These are phyloP conservation scores for Pocillopora damicornis DNA, from an alignment of 64 coral and sea anemone genomes.

Conservation along the genomic window DNA sequence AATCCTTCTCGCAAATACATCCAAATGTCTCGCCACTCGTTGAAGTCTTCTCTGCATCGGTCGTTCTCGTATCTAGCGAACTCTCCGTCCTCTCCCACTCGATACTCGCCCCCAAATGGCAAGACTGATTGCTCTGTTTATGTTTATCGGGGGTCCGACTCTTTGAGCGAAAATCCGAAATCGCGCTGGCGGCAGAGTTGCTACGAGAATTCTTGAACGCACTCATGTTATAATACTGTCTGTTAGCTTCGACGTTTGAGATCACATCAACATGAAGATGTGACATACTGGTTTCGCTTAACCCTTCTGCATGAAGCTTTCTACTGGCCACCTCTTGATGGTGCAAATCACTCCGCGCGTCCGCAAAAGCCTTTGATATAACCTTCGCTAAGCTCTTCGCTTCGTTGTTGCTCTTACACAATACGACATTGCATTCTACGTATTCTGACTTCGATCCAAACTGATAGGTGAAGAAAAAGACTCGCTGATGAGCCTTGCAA, in stretches of 20 bases:
- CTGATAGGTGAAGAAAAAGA: conserved; percentile 95
- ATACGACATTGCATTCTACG: conserved; percentile 82
- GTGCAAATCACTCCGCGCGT: conserved; percentile 65
- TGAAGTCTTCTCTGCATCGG: conserved; percentile 28
- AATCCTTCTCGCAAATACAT: conserved; percentile 25
- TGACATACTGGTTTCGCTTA: conserved; percentile 71
- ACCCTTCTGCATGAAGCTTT: conserved; percentile 59
- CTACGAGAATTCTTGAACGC: conserved; percentile 32
- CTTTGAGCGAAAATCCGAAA: conserved; percentile 3
- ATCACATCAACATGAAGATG: conserved; percentile 30
- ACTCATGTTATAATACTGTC: conserved; percentile 30
- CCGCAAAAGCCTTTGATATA: conserved; percentile 73
- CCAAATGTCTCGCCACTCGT: conserved; percentile 24
- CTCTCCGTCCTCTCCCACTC: conserved; percentile 37
- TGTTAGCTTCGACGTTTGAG: conserved; percentile 32
- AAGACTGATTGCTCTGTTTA: conserved; percentile 37
- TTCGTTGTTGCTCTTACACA: conserved; percentile 72
- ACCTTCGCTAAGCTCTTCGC: conserved; percentile 88
- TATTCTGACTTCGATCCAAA: conserved; percentile 79
- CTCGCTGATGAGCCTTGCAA: conserved; percentile 63
- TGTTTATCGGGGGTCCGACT: conserved; percentile 7
- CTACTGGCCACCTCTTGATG: conserved; percentile 73
- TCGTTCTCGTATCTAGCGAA: conserved; percentile 23
- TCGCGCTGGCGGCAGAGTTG: conserved; percentile 24
- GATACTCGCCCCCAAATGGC: conserved; percentile 17